Base-by-base conservation (phyloP, 2,888 invertebrate genomes). In the Drosophila setosimentum region DNA sequence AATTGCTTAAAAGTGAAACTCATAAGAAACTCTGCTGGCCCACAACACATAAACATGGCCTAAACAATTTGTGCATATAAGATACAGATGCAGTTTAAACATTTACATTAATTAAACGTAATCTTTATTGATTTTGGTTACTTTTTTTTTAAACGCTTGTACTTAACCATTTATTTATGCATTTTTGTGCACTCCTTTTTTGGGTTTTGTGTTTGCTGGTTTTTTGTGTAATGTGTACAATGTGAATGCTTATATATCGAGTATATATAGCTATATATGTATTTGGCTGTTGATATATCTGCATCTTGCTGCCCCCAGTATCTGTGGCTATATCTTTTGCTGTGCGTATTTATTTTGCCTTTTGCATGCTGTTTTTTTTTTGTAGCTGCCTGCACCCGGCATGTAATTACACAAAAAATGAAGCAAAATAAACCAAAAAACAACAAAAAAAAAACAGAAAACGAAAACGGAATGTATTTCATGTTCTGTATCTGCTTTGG, bases 271-370 rank as follows among this genome's bases (percentile, higher is more conserved):
- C 30, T 48, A 18, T 51, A 29, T 50, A 48, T 32, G 18, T 29
- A n/a, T 58, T 13, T 35, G 29, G 1, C 42, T 60, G 49, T 32
- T 37, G 50, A 61, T 71, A 48, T 45, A 71, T 65, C 53, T 64
- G 49, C 45, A 51, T 13, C 29, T 35, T 32, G 48, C 37, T 65
- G 58, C 51, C 40, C 40, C 29, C 37, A 68, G 65, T 30, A 60
- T 48, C 37, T 69, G 66, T 58, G 54, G 50, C 53, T 72, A 64
- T 75, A 77, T 78, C 72, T 87, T 83, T 84, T 81, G 74, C 88
- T 83, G 86, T 81, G 88, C 81, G 86, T 85, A 85, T 85, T 84
- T 82, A 82, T 77, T 82, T 77, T 80, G 80, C 71, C 70, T 65
- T 83, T 82, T 84, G 81, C 86, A 76, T 73, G 54, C 40, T 60